These are phyloP conservation scores for Pelobates cultripes DNA, from an alignment of 2,797 vertebrate genomes.

Conservation along the genomic window DNA sequence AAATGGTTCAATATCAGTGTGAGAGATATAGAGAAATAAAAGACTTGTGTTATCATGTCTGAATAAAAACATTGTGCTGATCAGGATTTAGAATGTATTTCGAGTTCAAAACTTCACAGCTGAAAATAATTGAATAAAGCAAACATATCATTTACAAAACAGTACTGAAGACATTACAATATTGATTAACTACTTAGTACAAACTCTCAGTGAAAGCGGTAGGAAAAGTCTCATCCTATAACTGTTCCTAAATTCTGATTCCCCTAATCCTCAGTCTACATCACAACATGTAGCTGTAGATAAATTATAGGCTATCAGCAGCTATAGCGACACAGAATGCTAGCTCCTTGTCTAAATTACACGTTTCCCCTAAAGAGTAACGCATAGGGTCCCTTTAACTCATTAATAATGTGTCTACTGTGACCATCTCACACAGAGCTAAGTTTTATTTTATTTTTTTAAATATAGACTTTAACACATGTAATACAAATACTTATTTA, in stretches of 20 bases:
- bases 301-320: too few relatives aligned
- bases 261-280: too few relatives aligned
- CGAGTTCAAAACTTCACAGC: constrained; percentile 29
- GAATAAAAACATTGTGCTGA: constrained; percentile 49
- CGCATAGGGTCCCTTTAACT: constrained; percentile 12
- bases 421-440: neutral
- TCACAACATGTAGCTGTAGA: too few relatives aligned
- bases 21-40: constrained; percentile 52
- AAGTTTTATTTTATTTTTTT: too few relatives aligned
- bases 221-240: neutral
- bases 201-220: neutral
- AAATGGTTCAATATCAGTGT: constrained; percentile 58
- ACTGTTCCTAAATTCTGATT: neutral
- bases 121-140: constrained; percentile 56
- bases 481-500: neutral
- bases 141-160: constrained; percentile 42
- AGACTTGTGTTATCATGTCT: constrained; percentile 24
- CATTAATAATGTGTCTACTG: neutral
- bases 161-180: constrained; percentile 56
- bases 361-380: neutral
- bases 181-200: constrained; percentile 56
- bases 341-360: neutral
- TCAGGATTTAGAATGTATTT: constrained; percentile 46
- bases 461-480: too few relatives aligned
- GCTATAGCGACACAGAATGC: neutral